Conservation (phyloP, 2,113 vertebrate species). For the Stictonetta naevosa region DNA sequence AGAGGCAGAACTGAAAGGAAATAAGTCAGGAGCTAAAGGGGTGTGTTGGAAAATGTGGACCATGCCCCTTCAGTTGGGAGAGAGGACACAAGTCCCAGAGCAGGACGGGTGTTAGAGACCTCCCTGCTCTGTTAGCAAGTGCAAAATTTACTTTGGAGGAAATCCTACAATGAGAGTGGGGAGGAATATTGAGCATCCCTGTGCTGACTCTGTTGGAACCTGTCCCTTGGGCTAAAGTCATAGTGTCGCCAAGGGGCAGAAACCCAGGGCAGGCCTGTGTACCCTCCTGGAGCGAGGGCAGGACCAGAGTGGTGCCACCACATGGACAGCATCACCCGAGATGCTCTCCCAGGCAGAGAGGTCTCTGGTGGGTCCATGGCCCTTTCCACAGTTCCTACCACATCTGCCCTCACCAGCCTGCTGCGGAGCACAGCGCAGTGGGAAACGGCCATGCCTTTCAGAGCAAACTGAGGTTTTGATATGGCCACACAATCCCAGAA, state of each 20-base stretch:
- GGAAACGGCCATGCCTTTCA: fast-evolving
- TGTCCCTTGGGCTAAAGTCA: neutral
- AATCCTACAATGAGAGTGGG: neutral
- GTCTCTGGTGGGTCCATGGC: neutral
- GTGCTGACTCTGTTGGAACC: neutral
- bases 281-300: neutral
- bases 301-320: fast-evolving
- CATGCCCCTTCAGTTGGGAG: neutral
- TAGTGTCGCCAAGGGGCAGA: neutral
- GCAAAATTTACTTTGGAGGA: neutral
- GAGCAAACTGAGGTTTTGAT: neutral
- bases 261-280: neutral
- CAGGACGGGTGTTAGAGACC: neutral
- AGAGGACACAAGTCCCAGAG: neutral
- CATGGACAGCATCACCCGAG: fast-evolving
- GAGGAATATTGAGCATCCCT: neutral
- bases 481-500: neutral
- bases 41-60: neutral
- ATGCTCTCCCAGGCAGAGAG: neutral
- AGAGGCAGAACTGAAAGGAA: neutral
- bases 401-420: fast-evolving
- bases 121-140: neutral
- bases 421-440: fast-evolving
- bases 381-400: neutral
- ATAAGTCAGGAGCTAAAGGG: neutral